Evolutionary conservation across 1,140 invertebrate species (phyloP).

Genomic region (Marisa cornuarietis): DNA sequence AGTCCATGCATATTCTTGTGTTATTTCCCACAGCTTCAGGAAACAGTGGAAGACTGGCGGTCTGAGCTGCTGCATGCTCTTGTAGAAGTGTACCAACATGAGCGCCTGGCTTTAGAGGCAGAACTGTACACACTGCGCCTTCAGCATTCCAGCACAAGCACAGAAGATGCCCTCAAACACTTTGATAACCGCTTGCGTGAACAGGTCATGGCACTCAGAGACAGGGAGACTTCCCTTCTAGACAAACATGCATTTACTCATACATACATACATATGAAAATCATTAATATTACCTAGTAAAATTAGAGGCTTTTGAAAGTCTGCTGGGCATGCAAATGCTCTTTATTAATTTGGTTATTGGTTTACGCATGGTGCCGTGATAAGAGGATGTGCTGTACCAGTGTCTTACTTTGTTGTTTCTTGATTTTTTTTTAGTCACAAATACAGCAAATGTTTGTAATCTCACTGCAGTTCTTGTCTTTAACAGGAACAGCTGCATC

Average conservation of each 20-base stretch:
- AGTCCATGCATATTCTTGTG: slow-evolving; percentile 1
- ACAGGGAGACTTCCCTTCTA: background rate
- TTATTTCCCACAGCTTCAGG: slow-evolving; percentile 34
- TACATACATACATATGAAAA: too few species aligned
- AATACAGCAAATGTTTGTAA: too few species aligned
- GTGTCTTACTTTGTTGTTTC: too few species aligned
- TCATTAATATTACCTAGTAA: too few species aligned
- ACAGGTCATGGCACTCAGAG: slow-evolving; percentile 32
- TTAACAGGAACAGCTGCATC: slow-evolving; percentile 52
- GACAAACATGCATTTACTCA: too few species aligned
- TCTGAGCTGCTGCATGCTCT: slow-evolving; percentile 53
- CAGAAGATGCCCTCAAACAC: slow-evolving; percentile 32
- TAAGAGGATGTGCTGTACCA: too few species aligned
- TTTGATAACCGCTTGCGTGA: slow-evolving; percentile 51
- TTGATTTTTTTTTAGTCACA: too few species aligned
- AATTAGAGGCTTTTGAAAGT: too few species aligned
- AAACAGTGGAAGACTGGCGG: slow-evolving; percentile 53
- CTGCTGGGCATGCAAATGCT: too few species aligned
- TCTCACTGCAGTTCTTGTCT: background rate
- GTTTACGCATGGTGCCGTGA: too few species aligned
- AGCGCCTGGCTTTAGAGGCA: slow-evolving; percentile 48
- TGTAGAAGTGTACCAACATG: slow-evolving; percentile 51
- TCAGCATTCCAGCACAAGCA: slow-evolving; percentile 33
- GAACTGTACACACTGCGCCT: slow-evolving; percentile 45
- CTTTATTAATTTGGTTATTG: too few species aligned